Percentiles rank a stretch among this genome's conserved stretches.
These are phyloP conservation scores for Cyanistes caeruleus DNA, from an alignment of 2,113 vertebrate species.

Conservation along the genomic window DNA sequence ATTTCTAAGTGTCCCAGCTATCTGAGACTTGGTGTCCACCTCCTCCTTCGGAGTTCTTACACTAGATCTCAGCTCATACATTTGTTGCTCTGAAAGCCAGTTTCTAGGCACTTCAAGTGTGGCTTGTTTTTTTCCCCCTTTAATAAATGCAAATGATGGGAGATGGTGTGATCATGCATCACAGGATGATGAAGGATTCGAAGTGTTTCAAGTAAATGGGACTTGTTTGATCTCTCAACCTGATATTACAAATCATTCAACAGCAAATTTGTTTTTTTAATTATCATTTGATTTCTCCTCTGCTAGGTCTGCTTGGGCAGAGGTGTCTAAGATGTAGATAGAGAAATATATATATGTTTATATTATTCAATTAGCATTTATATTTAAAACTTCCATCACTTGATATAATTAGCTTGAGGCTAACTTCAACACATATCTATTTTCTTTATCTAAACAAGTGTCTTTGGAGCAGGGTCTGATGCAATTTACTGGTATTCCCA, in stretches of 20 bases:
- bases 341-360: neutral
- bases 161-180: neutral
- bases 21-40: neutral
- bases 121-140: rapidly evolving
- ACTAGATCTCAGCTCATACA: neutral
- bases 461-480: neutral
- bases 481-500: neutral
- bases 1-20: neutral
- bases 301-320: neutral
- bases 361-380: neutral
- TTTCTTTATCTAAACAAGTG: neutral
- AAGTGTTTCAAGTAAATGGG: neutral
- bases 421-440: neutral
- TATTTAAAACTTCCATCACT: neutral
- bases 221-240: neutral
- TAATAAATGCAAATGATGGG: neutral
- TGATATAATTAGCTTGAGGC: neutral
- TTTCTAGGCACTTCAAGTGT: neutral
- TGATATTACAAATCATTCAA: neutral
- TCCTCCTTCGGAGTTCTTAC: neutral
- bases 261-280: neutral
- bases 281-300: neutral
- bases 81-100: neutral
- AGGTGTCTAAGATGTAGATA: neutral
- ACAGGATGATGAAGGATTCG: neutral